Evolutionary conservation across 2,888 invertebrate species (phyloP), one percentile per base, ranked within the genome.

Genomic region (Drosophila kuntzei): DNA sequence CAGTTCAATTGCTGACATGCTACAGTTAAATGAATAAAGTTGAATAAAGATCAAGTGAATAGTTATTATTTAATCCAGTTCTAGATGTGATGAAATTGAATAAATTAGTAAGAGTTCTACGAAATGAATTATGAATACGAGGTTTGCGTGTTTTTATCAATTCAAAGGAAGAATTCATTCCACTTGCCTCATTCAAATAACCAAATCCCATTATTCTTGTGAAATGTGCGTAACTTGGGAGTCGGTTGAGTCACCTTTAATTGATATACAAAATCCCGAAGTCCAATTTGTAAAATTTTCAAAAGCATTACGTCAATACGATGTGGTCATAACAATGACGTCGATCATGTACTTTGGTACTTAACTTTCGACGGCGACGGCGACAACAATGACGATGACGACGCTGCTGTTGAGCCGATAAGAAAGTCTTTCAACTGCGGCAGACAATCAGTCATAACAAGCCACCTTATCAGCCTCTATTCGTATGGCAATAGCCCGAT

Each of bases 401-500:
- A 47, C 32, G 50, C 47, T 20, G 27, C 6, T 18, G 32, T 25
- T 14, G 9, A 32, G 34, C 74, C 76, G 82, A 87, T 83, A 88
- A 86, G 77, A 46, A 43, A 32, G 43, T 44, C 20, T 32, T 44
- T 55, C 11, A 22, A 53, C 75, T 53, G 37, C 41, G 76, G 60
- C 76, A 81, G 81, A 81, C 81, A 86, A 79, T 86, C 83, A 86
- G 83, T 83, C 86, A 83, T 83, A 76, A 76, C 66, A 71, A 62
- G 64, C 44, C 34, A 47, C 20, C 62, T 79, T 74, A 76, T 78
- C 76, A 65, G 44, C 36, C 41, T 7, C 22, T 11, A 22, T 12
- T 29, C 46, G 16, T 63, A 25, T 34, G 50, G 36, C 46, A 62
- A 61, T 62, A 29, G 46, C 8, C 34, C 9, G 43, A 29, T 37